Base-by-base conservation (phyloP, 92 coral and sea anemone species). In the Zoanthus sociatus region DNA sequence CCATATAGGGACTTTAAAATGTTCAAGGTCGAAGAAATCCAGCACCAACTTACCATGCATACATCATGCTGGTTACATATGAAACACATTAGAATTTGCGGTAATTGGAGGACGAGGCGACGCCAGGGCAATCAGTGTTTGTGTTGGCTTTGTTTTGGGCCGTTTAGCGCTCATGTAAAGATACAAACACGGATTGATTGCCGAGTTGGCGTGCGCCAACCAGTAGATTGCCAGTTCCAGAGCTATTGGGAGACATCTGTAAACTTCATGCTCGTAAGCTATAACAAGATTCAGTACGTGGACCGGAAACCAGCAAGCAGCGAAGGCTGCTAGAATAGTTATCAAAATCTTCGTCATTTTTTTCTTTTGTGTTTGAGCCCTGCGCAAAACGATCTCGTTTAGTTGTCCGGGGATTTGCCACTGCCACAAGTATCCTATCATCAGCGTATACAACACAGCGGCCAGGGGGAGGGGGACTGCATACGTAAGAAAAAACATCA, bases 191-290 rank as follows among this genome's bases (percentile, higher is more conserved):
- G 85, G 85, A 31, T 81, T 81, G 75, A 81, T 66, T 2, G 85
- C 85, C 26, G 85, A 81, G 76, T 81, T 67, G 14, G 85, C 85
- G 70, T 81, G 85, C 26, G 74, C 85, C 10, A 81, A 46, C 85
- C 85, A 81, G 12, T 60, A 46, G 74, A 81, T 81, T 0, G 76
- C 73, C 8, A 64, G 46, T 18, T 81, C 85, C 42, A 81, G 30
- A 33, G 70, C 15, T 15, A 81, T 10, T 3, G 85, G 85, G 13
- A 81, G 51, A 68, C 85, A 81, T 12, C 5, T 46, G 56, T 81
- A 81, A 47, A 67, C 58, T 7, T 10, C 56, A 5, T n/a, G 7
- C 44, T 63, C 47, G 17, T 33, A 81, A 21, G 76, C 55, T 8
- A 53, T 17, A 15, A 66, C 10, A 21, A 81, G 66, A 73, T 81